Conservation (phyloP, 2,888 invertebrate genomes). For the Pycnomerus fuliginosus region DNA sequence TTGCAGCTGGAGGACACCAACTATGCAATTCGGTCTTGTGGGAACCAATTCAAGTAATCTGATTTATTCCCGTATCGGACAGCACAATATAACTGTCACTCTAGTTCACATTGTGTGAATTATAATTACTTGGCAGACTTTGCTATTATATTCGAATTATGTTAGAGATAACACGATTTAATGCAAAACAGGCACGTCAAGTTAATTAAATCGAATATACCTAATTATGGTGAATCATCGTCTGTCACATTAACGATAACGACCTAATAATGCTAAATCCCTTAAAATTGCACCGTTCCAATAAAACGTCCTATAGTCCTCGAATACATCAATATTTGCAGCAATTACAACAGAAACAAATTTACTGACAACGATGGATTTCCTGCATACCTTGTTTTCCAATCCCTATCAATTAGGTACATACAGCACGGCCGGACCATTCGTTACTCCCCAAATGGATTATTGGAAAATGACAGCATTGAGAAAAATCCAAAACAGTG, state of each 20-base stretch:
- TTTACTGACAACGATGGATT: too few relatives aligned
- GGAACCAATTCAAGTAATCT: constrained; percentile 30
- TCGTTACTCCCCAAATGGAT: too few relatives aligned
- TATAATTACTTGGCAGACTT: constrained; percentile 31
- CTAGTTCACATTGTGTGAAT: constrained; percentile 24
- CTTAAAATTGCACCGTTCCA: too few relatives aligned
- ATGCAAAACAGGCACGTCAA: constrained; percentile 26
- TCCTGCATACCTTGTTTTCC: too few relatives aligned
- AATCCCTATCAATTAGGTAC: too few relatives aligned
- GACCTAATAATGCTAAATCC: too few relatives aligned
- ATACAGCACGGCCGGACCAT: too few relatives aligned
- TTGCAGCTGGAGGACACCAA: constrained; percentile 23
- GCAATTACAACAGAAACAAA: too few relatives aligned
- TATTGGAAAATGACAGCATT: too few relatives aligned
- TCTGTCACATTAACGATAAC: constrained; percentile 16
- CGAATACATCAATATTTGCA: too few relatives aligned
- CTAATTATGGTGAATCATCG: constrained; percentile 17
- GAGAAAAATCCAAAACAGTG: too few relatives aligned
- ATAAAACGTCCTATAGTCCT: too few relatives aligned
- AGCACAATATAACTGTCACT: constrained; percentile 32
- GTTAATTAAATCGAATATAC: constrained; percentile 24
- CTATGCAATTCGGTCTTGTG: constrained; percentile 29
- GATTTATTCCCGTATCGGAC: constrained; percentile 32
- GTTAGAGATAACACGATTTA: constrained; percentile 25
- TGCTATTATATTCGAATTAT: constrained; percentile 24